phyloP scores from a whole-genome alignment of 2,113 vertebrate species.

The Xerus inauris region DNA sequence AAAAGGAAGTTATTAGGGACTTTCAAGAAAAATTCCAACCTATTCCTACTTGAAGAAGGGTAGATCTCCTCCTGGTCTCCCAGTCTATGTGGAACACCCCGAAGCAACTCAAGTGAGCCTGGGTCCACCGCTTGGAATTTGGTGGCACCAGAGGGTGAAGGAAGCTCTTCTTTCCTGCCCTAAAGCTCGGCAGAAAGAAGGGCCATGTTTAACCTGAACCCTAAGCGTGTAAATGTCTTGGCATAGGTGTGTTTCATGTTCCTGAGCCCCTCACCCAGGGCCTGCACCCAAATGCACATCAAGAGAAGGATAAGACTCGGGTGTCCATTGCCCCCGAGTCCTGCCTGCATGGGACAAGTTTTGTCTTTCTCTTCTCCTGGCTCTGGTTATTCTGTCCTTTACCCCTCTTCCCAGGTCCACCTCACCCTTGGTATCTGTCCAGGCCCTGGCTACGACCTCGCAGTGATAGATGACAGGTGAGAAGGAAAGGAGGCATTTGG shows the following conservation, averaged over 20 bases:
- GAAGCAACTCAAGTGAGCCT: background rate
- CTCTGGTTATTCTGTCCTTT: background rate
- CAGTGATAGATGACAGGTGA: background rate
- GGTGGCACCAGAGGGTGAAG: fast-evolving
- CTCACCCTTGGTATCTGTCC: background rate
- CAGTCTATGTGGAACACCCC: background rate
- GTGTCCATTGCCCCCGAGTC: background rate
- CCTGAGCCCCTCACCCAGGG: background rate
- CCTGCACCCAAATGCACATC: background rate
- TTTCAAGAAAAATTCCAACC: background rate
- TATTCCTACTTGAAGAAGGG: background rate
- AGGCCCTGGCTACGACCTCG: background rate
- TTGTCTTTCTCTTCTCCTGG: background rate
- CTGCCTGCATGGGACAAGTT: background rate
- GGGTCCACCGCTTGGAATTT: background rate
- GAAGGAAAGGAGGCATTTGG: background rate
- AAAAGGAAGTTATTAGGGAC: background rate
- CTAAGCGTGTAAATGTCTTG: background rate
- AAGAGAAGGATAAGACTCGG: background rate
- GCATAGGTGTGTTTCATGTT: background rate
- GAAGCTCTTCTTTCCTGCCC: background rate
- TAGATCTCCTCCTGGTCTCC: background rate
- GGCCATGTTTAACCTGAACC: background rate
- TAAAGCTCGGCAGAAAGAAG: no score
- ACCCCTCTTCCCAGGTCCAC: background rate